Base-by-base conservation (phyloP, 2,888 invertebrate genomes). In the Gastrophysa polygoni region DNA sequence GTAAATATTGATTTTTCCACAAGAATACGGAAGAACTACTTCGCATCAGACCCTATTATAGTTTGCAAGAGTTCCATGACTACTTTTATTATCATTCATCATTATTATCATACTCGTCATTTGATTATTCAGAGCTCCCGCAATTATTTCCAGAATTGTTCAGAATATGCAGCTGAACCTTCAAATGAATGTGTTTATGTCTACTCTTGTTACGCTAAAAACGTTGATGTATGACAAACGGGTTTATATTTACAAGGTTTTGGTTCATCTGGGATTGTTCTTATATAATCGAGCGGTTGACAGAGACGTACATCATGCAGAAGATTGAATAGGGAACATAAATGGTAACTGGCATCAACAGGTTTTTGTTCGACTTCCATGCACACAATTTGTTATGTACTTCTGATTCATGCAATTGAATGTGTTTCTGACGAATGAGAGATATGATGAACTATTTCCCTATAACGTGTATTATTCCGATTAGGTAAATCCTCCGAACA, bases 161-260 rank as follows among this genome's bases (percentile, higher is more conserved):
- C 57, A 62, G 59, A 67, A 61, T 68, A 59, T 34, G 55, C 54
- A 63, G 54, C 62, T 48, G 57, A 75, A 64, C 71, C 65, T 72
- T 71, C 73, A 75, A 74, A 69, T 73, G 38, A 38, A 14, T 68
- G 75, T 73, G 75, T 75, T 76, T 76, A 76, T 75, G 77, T 75
- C 77, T 74, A 59, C 68, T 64, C 72, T 69, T 68, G 72, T 74
- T 72, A 69, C 64, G 60, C 61, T 71, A 73, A 78, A 77, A 78
- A 77, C 75, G 68, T 74, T 77, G 77, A 78, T 74, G 75, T 76
- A 77, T 74, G 73, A 74, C 72, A 73, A 73, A 74, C 74, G 70
- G 69, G 74, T 73, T 73, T 71, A 64, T 69, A 72, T 70, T 62
- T 63, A 66, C 68, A 65, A 68, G 68, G 69, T 69, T 71, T 65